Conservation (phyloP, 2,113 vertebrate genomes). For the Amblyornis subalaris region DNA sequence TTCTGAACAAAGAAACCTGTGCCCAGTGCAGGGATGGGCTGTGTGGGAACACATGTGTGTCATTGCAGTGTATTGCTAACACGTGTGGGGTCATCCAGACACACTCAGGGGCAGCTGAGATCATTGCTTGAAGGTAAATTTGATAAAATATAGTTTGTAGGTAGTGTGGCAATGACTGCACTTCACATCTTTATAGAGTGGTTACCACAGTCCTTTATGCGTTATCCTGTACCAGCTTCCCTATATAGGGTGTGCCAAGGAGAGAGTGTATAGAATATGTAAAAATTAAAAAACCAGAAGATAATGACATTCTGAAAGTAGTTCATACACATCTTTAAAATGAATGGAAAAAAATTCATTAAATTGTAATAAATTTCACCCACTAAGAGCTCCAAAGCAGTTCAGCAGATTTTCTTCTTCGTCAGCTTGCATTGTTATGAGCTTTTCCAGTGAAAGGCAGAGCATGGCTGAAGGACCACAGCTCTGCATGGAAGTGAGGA, state of each 20-base stretch:
- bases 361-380: neutral
- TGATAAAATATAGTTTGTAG: neutral
- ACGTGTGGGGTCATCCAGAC: neutral
- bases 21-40: neutral
- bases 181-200: neutral
- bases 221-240: neutral
- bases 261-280: neutral
- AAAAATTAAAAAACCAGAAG: neutral
- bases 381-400: neutral
- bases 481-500: neutral
- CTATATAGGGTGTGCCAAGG: neutral
- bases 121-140: neutral
- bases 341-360: neutral
- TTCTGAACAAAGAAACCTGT: constrained; percentile 39
- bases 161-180: neutral
- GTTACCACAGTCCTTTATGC: neutral
- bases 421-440: neutral
- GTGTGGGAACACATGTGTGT: neutral
- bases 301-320: neutral
- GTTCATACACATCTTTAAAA: neutral
- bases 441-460: neutral
- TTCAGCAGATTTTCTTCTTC: neutral
- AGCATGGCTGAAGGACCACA: neutral
- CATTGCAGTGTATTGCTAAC: constrained; percentile 5
- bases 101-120: neutral